phyloP scores from a whole-genome alignment of 2,113 vertebrate species.

The Aptenodytes patagonicus region DNA sequence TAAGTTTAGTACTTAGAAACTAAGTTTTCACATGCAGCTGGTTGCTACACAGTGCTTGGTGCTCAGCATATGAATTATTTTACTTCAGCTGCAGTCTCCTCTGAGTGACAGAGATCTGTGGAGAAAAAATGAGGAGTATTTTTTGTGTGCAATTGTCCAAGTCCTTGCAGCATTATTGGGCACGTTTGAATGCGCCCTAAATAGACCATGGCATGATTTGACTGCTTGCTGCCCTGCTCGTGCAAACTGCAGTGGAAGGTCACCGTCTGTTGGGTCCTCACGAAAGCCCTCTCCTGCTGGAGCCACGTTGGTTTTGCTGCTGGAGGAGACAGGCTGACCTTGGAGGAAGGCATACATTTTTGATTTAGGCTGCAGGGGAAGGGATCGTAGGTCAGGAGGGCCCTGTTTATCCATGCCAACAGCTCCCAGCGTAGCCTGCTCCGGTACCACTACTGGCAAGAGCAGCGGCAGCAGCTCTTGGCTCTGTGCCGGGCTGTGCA shows the following conservation, averaged over 20 bases:
- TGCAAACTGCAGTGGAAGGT: not conserved
- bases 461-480: not conserved
- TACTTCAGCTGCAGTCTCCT: not conserved
- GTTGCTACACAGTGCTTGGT: not conserved
- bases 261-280: not conserved
- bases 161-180: not conserved
- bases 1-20: not conserved
- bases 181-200: not conserved
- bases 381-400: not conserved
- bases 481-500: rapidly evolving
- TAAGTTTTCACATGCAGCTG: not conserved
- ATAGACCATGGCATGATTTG: not conserved
- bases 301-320: not conserved
- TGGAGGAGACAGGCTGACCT: not conserved
- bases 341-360: not conserved
- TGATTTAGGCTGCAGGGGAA: not conserved
- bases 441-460: rapidly evolving
- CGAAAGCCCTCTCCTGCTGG: not conserved
- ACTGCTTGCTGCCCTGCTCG: not conserved
- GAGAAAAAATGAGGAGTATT: not conserved
- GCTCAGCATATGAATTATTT: not conserved
- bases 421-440: not conserved
- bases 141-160: not conserved
- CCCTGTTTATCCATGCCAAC: not conserved
- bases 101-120: not conserved